Conservation (phyloP, 1,140 invertebrate species). For the Lepidurus couesii region DNA sequence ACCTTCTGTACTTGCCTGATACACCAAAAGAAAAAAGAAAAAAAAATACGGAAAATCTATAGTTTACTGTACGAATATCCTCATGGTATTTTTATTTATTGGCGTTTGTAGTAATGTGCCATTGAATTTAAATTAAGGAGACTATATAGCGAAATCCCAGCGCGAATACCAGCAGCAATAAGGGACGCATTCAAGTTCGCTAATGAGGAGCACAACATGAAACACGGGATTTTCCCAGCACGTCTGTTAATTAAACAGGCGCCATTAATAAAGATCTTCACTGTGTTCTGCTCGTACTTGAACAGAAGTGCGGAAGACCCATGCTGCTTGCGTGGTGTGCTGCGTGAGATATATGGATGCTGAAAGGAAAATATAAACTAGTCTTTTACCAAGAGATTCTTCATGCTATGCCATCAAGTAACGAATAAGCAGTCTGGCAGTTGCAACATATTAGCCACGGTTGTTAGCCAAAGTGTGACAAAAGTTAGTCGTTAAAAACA, state of each 20-base stretch:
- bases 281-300: not conserved
- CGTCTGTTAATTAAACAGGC: not conserved
- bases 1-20: not conserved
- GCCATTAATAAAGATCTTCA: not conserved
- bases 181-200: not conserved
- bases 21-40: too few species aligned
- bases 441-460: too few species aligned
- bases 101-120: not conserved
- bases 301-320: not conserved
- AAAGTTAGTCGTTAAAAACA: too few species aligned
- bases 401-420: too few species aligned
- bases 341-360: not conserved
- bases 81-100: not conserved
- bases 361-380: too few species aligned
- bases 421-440: too few species aligned
- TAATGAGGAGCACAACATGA: conserved; percentile 10
- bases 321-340: not conserved
- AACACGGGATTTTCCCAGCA: not conserved
- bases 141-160: not conserved
- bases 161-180: not conserved
- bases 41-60: too few species aligned
- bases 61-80: not conserved
- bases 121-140: not conserved
- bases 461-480: too few species aligned
- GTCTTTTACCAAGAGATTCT: too few species aligned